Evolutionary conservation across 2,797 vertebrate genomes (phyloP), one percentile per base, ranked within the genome.

Genomic region (Chelidonichthys spinosus): DNA sequence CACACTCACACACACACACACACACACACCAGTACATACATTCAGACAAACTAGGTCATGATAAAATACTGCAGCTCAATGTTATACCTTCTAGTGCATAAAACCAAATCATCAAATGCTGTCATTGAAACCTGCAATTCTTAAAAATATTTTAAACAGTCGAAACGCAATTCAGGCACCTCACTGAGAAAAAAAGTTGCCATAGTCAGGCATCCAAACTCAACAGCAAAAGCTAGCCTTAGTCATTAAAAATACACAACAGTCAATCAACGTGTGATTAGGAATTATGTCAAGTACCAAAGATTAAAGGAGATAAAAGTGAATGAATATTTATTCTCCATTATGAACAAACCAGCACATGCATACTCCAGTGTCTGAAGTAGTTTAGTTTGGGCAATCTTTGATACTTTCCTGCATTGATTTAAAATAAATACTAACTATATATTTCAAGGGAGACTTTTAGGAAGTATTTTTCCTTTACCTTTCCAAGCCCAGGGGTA

Each of bases 401-500:
- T 39, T 37, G 6, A 33, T 2, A 32, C 6, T n/a, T 53, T 25
- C 36, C 53, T 46, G 32, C 7, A 37, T 18, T n/a, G 13, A 39
- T 15, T 2, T 46, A n/a, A 43, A 52, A 10, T 0, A 56, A 63
- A 72, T 9, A 11, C 18, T 11, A 13, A 10, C 14, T 35, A 18
- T 10, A 43, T 64, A 2, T n/a, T 53, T 32, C 1, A 4, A 3
- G 3, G 9, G 36, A 47, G 7, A 40, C 9, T 63, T 47, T 58
- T 13, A 63, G 35, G 46, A 37, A 39, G 43, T 54, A 32, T 15
- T 6, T 37, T 50, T 40, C 1, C 1, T 87, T 88, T 96, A 99
- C 98, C 97, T 99, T 99, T 89, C 98, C 98, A 58, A 99, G 89
- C 50, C 98, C 98, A 0, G 98, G 98, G 1, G 95, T 98, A 83